A percentile compares a stretch with the other conserved stretches of the same genome.
Conservation (phyloP, 1,140 invertebrate genomes). For the Drosophila mayri region DNA sequence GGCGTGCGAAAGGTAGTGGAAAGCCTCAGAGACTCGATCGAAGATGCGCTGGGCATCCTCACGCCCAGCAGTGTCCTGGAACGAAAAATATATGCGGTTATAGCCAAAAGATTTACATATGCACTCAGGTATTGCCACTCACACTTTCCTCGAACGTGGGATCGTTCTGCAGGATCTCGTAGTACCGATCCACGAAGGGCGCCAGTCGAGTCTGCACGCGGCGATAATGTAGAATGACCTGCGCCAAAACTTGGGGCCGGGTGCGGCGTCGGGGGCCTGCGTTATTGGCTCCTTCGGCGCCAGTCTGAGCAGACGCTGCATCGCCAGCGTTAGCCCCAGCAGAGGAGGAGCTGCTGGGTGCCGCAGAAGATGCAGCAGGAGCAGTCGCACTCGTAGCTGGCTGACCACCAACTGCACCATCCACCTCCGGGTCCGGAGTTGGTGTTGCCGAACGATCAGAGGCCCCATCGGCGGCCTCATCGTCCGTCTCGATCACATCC, state of each 20-base stretch:
- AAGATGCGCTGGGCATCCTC: slow-evolving; percentile 88
- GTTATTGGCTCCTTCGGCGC: slow-evolving; percentile 30
- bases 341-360: neutral
- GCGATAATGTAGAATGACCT: slow-evolving; percentile 87
- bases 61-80: slow-evolving; percentile 85
- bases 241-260: slow-evolving; percentile 87
- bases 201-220: slow-evolving; percentile 88
- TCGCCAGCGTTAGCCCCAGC: neutral
- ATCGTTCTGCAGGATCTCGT: slow-evolving; percentile 87
- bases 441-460: slow-evolving; percentile 40
- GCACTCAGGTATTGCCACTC: slow-evolving; percentile 43
- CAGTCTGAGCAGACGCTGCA: neutral
- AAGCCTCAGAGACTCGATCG: slow-evolving; percentile 90
- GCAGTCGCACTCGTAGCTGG: neutral
- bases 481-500: slow-evolving; percentile 67
- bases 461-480: slow-evolving; percentile 54
- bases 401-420: slow-evolving; percentile 35
- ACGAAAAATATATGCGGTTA: neutral
- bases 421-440: slow-evolving; percentile 27
- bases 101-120: neutral
- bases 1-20: slow-evolving; percentile 94
- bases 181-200: slow-evolving; percentile 88
- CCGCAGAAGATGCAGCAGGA: slow-evolving; percentile 2
- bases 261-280: slow-evolving; percentile 77
- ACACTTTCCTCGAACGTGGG: slow-evolving; percentile 86